Conservation (phyloP, 2,888 invertebrate genomes). For the Prosopocoilus inquinatus region DNA sequence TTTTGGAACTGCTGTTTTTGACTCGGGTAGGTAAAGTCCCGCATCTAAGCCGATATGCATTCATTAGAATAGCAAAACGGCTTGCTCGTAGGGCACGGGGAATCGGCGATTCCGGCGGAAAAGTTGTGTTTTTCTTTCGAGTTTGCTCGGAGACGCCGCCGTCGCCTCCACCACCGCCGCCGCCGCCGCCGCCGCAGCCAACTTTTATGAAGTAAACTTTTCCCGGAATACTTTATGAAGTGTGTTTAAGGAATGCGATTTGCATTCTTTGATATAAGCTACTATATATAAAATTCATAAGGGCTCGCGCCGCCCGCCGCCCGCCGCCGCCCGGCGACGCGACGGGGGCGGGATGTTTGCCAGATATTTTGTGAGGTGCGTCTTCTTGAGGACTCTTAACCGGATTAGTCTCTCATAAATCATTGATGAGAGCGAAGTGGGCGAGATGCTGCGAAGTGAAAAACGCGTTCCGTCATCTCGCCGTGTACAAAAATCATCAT, state of each 20-base stretch:
- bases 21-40: conserved; percentile 23
- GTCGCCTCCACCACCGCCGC: conserved; percentile 24
- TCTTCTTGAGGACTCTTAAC: too few species aligned
- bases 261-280: conserved; percentile 31
- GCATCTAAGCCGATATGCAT: conserved; percentile 46
- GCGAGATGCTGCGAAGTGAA: too few species aligned
- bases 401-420: too few species aligned
- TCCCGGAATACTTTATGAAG: conserved; percentile 38
- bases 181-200: conserved; percentile 22
- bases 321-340: too few species aligned
- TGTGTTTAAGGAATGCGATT: conserved; percentile 40
- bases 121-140: conserved; percentile 46
- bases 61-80: conserved; percentile 47
- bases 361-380: not conserved
- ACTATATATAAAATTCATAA: conserved; percentile 1
- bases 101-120: conserved; percentile 40
- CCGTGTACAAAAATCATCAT: too few species aligned
- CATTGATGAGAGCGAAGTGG: too few species aligned
- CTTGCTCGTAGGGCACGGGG: conserved; percentile 41
- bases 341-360: not conserved
- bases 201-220: conserved; percentile 43
- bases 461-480: too few species aligned
- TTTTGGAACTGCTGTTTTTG: conserved; percentile 23
- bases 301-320: too few species aligned
- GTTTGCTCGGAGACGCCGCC: conserved; percentile 36